These are phyloP conservation scores for Rhodinocichla rosea DNA, from an alignment of 2,113 vertebrate species.

Conservation along the genomic window DNA sequence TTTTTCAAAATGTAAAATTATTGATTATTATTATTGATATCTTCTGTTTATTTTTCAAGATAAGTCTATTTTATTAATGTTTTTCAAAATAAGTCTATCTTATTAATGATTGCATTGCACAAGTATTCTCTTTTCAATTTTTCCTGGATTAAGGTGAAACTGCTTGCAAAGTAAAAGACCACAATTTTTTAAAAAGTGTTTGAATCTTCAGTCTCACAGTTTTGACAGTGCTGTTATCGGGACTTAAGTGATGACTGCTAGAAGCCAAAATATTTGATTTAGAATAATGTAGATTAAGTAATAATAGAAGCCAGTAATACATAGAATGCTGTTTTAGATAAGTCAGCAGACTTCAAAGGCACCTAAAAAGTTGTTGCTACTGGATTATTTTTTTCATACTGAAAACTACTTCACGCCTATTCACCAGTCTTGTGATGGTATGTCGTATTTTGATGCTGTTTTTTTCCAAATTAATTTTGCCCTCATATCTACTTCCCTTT, in stretches of 20 bases:
- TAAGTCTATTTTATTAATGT: not conserved
- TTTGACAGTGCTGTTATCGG: not conserved
- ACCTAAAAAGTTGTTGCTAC: not conserved
- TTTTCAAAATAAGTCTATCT: not conserved
- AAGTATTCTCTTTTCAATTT: not conserved
- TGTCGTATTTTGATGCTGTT: not conserved
- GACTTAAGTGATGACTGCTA: not conserved
- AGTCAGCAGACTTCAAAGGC: not conserved
- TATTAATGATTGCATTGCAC: not conserved
- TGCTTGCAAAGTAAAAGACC: not conserved
- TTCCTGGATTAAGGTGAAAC: not conserved
- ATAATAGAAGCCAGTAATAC: not conserved
- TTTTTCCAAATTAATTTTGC: constrained; percentile 1
- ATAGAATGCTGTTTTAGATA: not conserved
- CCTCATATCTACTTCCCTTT: not conserved
- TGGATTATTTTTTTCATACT: not conserved
- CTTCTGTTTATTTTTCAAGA: not conserved
- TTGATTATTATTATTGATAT: not conserved
- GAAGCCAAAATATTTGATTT: not conserved
- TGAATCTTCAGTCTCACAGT: not conserved
- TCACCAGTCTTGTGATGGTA: not conserved
- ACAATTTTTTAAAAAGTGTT: not conserved
- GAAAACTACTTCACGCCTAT: not conserved
- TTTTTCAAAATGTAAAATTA: not conserved
- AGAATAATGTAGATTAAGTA: not conserved